phyloP scores from a whole-genome alignment of 2,113 vertebrate species.

The Colaptes auratus region DNA sequence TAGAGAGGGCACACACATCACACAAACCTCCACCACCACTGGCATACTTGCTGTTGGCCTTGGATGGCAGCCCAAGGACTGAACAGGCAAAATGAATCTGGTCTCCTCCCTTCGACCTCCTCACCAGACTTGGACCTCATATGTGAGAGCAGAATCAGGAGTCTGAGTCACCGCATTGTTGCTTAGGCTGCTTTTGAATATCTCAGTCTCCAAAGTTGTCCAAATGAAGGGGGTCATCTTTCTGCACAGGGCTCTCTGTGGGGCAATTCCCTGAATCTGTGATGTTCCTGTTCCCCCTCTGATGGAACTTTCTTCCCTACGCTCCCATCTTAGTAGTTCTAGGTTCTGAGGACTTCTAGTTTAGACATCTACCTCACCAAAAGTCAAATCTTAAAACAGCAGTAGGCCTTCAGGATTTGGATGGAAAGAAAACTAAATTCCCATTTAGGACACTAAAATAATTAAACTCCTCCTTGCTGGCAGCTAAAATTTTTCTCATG shows the following conservation, averaged over 20 bases:
- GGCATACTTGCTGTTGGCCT: slow-evolving; percentile 45
- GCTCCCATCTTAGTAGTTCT: background rate
- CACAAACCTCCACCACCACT: background rate
- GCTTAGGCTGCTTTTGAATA: background rate
- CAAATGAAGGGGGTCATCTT: background rate
- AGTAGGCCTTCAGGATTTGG: background rate
- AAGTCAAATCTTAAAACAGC: background rate
- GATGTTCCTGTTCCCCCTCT: background rate
- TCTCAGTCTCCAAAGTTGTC: background rate
- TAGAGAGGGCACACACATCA: slow-evolving; percentile 55
- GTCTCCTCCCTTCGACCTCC: background rate
- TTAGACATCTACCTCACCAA: background rate
- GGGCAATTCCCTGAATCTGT: background rate
- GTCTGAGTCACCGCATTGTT: background rate
- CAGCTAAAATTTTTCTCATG: background rate
- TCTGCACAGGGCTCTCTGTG: background rate
- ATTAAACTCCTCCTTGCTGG: background rate
- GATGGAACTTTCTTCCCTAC: background rate
- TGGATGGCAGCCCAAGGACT: slow-evolving; percentile 41
- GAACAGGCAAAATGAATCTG: background rate
- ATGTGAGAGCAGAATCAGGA: background rate
- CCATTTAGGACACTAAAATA: background rate
- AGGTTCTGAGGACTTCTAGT: background rate
- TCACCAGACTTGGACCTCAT: background rate
- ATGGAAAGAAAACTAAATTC: background rate